Conservation (phyloP, 1,140 invertebrate genomes). For the Acyrthosiphon pisum region DNA sequence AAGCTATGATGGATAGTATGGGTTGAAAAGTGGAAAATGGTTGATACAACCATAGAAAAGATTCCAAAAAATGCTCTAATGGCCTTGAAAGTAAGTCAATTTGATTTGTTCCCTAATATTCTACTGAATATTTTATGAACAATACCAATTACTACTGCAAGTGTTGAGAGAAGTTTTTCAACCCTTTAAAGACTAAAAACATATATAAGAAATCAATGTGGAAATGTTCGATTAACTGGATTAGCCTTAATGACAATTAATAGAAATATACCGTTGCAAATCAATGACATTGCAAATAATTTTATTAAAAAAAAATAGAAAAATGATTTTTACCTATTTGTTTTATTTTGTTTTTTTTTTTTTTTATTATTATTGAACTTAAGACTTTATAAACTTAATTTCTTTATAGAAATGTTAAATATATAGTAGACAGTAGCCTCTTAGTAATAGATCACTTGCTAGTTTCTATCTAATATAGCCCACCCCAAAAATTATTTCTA, state of each 20-base stretch:
- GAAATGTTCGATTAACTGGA: background rate
- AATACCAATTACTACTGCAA: background rate
- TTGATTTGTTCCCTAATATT: background rate
- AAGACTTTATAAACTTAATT: too few species aligned
- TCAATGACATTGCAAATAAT: background rate
- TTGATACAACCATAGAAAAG: background rate
- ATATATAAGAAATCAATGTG: background rate
- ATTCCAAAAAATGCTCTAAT: background rate
- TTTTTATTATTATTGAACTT: too few species aligned
- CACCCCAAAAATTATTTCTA: background rate
- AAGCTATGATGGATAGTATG: background rate
- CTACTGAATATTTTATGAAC: background rate
- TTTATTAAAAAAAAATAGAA: background rate
- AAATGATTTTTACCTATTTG: too few species aligned
- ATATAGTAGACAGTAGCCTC: too few species aligned
- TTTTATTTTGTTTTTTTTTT: too few species aligned
- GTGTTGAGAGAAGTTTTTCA: background rate
- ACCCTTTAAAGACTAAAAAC: background rate
- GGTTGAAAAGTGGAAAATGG: background rate
- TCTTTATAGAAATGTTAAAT: too few species aligned
- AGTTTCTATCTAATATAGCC: too few species aligned
- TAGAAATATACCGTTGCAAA: background rate
- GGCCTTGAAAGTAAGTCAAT: background rate
- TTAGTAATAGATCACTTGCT: too few species aligned
- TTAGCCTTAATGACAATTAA: background rate